These are phyloP conservation scores for Panonychus citri DNA, from an alignment of 1,140 invertebrate species.

Conservation along the genomic window DNA sequence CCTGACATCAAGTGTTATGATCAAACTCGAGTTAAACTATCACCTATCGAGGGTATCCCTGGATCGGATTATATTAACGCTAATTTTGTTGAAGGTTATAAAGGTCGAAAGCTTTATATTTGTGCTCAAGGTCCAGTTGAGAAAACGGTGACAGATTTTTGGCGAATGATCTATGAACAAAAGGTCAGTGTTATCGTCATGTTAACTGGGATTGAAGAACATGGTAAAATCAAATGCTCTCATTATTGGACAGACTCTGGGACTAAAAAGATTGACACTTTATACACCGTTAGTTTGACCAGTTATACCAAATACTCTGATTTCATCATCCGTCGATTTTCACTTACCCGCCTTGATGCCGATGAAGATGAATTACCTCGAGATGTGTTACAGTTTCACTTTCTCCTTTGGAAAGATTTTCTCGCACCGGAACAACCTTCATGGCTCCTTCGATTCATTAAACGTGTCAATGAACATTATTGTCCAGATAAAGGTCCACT, in stretches of 20 bases:
- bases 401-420: constrained; percentile 82
- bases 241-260: constrained; percentile 68
- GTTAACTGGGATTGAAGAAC: constrained; percentile 83
- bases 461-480: constrained; percentile 64
- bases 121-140: constrained; percentile 80
- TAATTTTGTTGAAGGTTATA: constrained; percentile 65
- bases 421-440: constrained; percentile 74
- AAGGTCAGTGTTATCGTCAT: constrained; percentile 62
- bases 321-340: constrained; percentile 14
- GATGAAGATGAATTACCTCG: constrained; percentile 29
- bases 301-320: constrained; percentile 17
- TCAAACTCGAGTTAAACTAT: constrained; percentile 61
- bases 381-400: constrained; percentile 72
- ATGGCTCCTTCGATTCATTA: constrained; percentile 67
- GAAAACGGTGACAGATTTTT: constrained; percentile 77
- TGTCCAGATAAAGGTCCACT: constrained; percentile 54
- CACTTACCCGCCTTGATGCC: constrained; percentile 5
- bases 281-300: constrained; percentile 11
- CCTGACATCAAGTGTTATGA: constrained; percentile 32
- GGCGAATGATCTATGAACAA: constrained; percentile 94
- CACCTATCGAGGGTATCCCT: constrained; percentile 43
- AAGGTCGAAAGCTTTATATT: constrained; percentile 75
- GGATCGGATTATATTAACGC: constrained; percentile 67
- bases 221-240: constrained; percentile 55
- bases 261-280: constrained; percentile 12